Conservation (phyloP, 2,113 vertebrate species). For the Thoracochromis brauschi region DNA sequence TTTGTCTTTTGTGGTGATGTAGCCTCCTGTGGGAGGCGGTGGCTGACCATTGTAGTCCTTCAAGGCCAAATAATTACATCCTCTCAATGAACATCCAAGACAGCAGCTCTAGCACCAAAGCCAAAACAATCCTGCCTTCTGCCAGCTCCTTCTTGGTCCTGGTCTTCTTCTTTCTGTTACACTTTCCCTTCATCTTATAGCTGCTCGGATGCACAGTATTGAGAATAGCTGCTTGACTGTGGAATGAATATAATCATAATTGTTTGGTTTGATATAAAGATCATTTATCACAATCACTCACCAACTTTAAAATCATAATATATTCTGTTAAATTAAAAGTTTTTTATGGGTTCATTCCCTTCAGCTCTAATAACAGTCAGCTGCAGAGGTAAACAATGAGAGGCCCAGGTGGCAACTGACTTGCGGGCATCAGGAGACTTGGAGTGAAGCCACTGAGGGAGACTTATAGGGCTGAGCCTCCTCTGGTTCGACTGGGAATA, state of each 20-base stretch:
- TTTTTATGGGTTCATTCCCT: neutral
- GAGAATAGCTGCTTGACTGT: neutral
- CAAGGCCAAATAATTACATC: slow-evolving; percentile 52
- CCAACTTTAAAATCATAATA: neutral
- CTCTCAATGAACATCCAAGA: slow-evolving; percentile 36
- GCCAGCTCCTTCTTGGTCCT: slow-evolving; percentile 24
- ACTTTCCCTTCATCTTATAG: neutral
- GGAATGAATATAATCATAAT: neutral
- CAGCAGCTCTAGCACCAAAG: slow-evolving; percentile 35
- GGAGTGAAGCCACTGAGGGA: neutral
- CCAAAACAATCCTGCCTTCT: slow-evolving; percentile 48
- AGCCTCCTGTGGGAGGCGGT: neutral
- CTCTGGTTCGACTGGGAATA: neutral
- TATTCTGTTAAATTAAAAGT: neutral
- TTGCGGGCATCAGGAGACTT: neutral
- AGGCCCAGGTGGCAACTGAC: neutral
- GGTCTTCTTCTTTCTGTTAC: neutral
- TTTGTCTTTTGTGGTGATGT: neutral
- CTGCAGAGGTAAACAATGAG: neutral
- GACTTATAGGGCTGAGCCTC: neutral
- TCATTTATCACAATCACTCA: neutral
- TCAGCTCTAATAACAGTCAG: neutral
- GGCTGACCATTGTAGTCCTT: slow-evolving; percentile 23
- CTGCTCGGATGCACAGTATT: neutral
- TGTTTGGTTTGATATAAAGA: neutral